Evolutionary conservation across 1,140 invertebrate species (phyloP), one percentile per base, ranked within the genome.

Genomic region (Drosophila sp.): DNA sequence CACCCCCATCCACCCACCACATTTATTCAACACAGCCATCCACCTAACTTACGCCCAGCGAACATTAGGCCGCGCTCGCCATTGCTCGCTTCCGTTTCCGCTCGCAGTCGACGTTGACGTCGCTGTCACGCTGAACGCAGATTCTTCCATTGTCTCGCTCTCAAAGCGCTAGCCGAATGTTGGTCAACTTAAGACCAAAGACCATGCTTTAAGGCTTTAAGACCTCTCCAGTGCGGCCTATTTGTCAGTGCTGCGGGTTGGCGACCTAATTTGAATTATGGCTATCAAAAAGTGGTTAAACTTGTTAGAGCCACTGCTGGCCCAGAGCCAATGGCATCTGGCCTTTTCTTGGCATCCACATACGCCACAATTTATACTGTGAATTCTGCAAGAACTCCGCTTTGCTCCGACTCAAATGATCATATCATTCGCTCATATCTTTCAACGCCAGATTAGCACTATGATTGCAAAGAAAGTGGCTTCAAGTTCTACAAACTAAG

Each of bases 221-320:
- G 36, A 43, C 45, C 51, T 62, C 61, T n/a, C 4, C 11, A 53
- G 57, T 45, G 53, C 65, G 46, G 70, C 82, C 82, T 79, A 89
- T 89, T 89, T 89, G 84, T 72, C 72, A 82, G 69, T 29, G 57
- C 21, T 38, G 59, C 27, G 57, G 41, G 57, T 29, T 43, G 58
- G 13, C 57, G 53, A 51, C 59, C 83, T 89, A 89, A 89, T 89
- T 89, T 89, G 83, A 89, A 80, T 89, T 89, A 89, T 89, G 76
- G 76, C 70, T 72, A 79, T 87, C 83, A 87, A 83, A 89, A 78
- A 79, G 83, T 87, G 76, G 71, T 71, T 74, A 80, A 89, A 80
- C 80, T 83, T 80, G 78, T 76, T 82, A 66, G 51, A 56, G 72
- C 50, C 46, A 62, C 54, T 54, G 67, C 36, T 38, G 41, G 29